Conservation (phyloP, 1,140 invertebrate species). For the Drosophila paulistorum region DNA sequence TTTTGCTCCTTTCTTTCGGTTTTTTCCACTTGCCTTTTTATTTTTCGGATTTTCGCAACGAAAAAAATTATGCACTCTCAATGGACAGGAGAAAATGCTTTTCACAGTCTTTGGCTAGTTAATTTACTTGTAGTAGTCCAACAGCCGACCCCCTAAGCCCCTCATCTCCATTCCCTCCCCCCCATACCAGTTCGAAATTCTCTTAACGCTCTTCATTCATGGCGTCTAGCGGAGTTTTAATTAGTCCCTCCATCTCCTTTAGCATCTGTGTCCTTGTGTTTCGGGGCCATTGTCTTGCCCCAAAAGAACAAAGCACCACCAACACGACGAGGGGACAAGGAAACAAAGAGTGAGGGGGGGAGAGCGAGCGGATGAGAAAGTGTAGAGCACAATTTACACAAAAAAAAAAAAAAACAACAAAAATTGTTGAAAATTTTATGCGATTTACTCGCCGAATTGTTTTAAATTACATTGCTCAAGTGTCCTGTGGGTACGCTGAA, state of each 20-base stretch:
- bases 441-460: constrained; percentile 61
- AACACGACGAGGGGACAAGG: background rate
- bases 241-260: constrained; percentile 49
- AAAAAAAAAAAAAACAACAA: constrained; percentile 34
- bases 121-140: constrained; percentile 56
- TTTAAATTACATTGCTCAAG: constrained; percentile 60
- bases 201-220: constrained; percentile 36
- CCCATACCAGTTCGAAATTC: background rate
- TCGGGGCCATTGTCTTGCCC: constrained; percentile 59
- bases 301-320: constrained; percentile 54
- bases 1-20: constrained; percentile 15
- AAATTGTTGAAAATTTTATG: constrained; percentile 70
- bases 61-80: constrained; percentile 38
- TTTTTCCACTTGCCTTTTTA: constrained; percentile 10
- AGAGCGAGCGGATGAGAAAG: background rate
- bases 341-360: too few species aligned
- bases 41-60: constrained; percentile 49
- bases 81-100: constrained; percentile 23
- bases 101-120: constrained; percentile 61
- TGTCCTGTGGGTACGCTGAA: constrained; percentile 17
- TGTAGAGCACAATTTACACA: background rate
- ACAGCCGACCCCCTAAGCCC: constrained; percentile 28
- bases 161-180: constrained; percentile 27
- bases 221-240: constrained; percentile 70
- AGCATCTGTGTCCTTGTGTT: constrained; percentile 23